Conservation (phyloP, 2,888 invertebrate species). For the Drosophila mulleri region DNA sequence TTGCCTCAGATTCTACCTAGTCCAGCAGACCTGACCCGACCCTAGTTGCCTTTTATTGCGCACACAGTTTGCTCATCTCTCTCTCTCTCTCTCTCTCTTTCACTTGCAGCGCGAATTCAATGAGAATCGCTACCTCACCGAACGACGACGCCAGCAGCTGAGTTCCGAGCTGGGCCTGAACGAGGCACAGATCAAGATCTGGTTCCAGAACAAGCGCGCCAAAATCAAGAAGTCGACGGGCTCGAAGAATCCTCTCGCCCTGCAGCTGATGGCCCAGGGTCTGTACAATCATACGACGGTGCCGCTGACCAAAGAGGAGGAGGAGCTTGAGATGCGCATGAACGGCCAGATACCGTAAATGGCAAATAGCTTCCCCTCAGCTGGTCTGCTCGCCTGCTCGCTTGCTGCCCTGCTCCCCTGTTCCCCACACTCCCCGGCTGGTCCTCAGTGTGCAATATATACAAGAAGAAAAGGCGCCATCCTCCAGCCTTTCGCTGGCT, state of each 20-base stretch:
- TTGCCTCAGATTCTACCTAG: conserved; percentile 56
- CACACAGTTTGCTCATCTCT: conserved; percentile 23
- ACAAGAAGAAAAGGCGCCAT: conserved; percentile 24
- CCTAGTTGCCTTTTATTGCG: conserved; percentile 36
- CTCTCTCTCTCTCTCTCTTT: conserved; percentile 11
- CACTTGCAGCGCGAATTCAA: conserved; percentile 92
- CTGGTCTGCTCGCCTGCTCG: background rate
- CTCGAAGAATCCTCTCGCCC: conserved; percentile 92
- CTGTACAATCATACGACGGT: conserved; percentile 95
- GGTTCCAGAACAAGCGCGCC: conserved; percentile 98
- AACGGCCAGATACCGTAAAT: conserved; percentile 84
- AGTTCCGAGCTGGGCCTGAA: conserved; percentile 96
- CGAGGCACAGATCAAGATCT: conserved; percentile 98
- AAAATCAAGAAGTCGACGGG: conserved; percentile 97
- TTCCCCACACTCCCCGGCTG: conserved; percentile 29
- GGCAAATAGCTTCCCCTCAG: background rate
- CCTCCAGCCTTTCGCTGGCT: background rate
- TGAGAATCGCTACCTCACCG: conserved; percentile 96
- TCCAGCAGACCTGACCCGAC: conserved; percentile 10
- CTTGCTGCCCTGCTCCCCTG: background rate
- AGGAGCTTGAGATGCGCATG: conserved; percentile 88
- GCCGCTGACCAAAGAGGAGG: conserved; percentile 90
- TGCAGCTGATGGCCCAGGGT: conserved; percentile 97
- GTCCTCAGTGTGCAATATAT: conserved; percentile 74
- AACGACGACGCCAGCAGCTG: conserved; percentile 94